These are phyloP conservation scores for Channa argus DNA, from an alignment of 2,113 vertebrate species.

Conservation along the genomic window DNA sequence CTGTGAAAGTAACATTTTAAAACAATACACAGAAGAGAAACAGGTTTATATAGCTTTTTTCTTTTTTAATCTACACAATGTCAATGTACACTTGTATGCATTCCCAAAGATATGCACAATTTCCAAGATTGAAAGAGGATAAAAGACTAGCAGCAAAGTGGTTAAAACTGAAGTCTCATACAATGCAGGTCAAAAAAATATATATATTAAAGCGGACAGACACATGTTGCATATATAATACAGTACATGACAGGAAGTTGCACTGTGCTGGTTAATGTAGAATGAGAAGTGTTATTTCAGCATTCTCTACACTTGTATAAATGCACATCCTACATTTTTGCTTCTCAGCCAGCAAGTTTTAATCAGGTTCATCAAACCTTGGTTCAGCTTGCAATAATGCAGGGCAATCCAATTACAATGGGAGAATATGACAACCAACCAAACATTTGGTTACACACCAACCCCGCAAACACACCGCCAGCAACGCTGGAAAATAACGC, in stretches of 20 bases:
- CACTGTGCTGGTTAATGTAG: slow-evolving; percentile 89
- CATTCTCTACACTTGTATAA: slow-evolving; percentile 85
- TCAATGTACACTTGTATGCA: slow-evolving; percentile 82
- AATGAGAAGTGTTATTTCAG: slow-evolving; percentile 86
- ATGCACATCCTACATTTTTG: slow-evolving; percentile 84
- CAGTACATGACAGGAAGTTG: slow-evolving; percentile 92
- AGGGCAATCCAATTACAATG: slow-evolving; percentile 79
- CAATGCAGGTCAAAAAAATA: slow-evolving; percentile 79
- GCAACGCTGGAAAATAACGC: slow-evolving; percentile 5
- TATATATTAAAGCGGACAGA: slow-evolving; percentile 82
- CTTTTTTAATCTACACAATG: slow-evolving; percentile 79
- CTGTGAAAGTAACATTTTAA: slow-evolving; percentile 82
- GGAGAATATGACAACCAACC: slow-evolving; percentile 69
- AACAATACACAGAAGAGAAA: slow-evolving; percentile 84
- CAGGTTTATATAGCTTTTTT: slow-evolving; percentile 79
- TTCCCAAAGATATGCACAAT: slow-evolving; percentile 84
- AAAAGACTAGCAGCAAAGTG: slow-evolving; percentile 92
- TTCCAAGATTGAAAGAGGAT: slow-evolving; percentile 80
- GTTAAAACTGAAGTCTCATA: slow-evolving; percentile 89
- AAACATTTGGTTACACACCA: slow-evolving; percentile 72
- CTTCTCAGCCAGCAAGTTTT: slow-evolving; percentile 94
- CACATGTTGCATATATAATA: slow-evolving; percentile 92
- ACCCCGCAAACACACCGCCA: slow-evolving; percentile 35
- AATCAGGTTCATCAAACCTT: slow-evolving; percentile 87
- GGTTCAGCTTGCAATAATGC: slow-evolving; percentile 81